These are phyloP conservation scores for Caenorhabditis briggsae DNA, from an alignment of 1,140 invertebrate genomes.

Conservation along the genomic window DNA sequence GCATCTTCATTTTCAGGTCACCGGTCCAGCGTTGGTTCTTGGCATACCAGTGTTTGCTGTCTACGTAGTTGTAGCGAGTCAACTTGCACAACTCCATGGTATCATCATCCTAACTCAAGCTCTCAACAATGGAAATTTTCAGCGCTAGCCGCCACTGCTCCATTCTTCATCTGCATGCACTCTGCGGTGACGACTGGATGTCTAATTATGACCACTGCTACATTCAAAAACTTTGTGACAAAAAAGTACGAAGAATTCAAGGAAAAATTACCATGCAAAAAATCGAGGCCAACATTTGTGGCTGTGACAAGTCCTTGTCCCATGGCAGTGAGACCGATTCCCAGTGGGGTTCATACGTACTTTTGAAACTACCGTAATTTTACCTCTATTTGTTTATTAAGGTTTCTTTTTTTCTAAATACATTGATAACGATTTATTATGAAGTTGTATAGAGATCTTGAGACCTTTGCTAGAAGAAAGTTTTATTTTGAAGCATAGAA, in stretches of 20 bases:
- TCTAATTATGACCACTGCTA: not conserved
- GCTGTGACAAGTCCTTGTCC: not conserved
- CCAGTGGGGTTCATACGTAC: not conserved
- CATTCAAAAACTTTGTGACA: not conserved
- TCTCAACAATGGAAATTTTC: not conserved
- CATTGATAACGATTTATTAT: too few species aligned
- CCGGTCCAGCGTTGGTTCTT: not conserved
- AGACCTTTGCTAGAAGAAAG: too few species aligned
- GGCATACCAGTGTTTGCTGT: not conserved
- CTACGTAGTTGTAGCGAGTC: constrained; percentile 6
- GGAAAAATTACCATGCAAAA: not conserved
- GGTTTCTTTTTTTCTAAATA: too few species aligned
- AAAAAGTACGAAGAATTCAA: not conserved
- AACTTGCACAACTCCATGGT: constrained; percentile 21
- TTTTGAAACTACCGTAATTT: not conserved
- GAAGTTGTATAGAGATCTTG: too few species aligned
- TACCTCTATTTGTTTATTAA: too few species aligned
- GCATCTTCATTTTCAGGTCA: not conserved
- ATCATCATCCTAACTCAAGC: too few species aligned
- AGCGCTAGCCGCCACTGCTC: constrained; percentile 1
- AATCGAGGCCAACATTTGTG: not conserved
- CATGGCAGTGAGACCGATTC: not conserved
- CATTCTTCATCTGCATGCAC: constrained; percentile 16
- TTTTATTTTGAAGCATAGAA: too few species aligned
- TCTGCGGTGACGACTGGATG: constrained; percentile 6